A percentile compares a stretch with the other conserved stretches of the same genome.
Conservation (phyloP, 2,888 invertebrate genomes). For the Callyntrura sp. region DNA sequence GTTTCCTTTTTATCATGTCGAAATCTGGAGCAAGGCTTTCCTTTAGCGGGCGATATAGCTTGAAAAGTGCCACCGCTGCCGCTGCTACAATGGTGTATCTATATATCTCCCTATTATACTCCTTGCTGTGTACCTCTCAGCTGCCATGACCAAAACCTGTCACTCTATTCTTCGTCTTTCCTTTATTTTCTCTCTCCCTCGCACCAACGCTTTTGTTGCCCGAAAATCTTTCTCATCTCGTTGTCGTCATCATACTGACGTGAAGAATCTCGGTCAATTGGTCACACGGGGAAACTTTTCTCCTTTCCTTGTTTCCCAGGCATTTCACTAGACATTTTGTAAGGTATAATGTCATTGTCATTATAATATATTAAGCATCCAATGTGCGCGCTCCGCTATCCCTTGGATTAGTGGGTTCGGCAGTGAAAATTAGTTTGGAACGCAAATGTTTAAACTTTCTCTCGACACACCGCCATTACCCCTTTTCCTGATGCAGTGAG, state of each 20-base stretch:
- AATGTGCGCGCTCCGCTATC: not conserved
- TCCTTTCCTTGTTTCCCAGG: not conserved
- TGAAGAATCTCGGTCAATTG: constrained; percentile 70
- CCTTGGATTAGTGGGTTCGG: not conserved
- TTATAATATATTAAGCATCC: constrained; percentile 7
- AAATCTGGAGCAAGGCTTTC: constrained; percentile 5
- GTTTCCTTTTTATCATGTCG: constrained; percentile 24
- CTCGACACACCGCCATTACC: not conserved
- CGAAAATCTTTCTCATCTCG: constrained; percentile 8
- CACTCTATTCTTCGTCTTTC: not conserved
- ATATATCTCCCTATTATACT: not conserved
- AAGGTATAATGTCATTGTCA: constrained; percentile 2
- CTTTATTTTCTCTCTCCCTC: not conserved
- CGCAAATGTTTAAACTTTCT: not conserved
- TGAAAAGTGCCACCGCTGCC: not conserved
- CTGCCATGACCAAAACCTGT: constrained; percentile 13
- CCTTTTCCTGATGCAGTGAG: not conserved
- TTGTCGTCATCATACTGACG: constrained; percentile 22
- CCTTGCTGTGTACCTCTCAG: not conserved
- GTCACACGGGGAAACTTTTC: constrained; percentile 53
- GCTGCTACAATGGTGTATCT: not conserved
- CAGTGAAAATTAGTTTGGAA: constrained; percentile 1
- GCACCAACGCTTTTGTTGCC: not conserved
- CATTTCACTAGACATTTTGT: not conserved
- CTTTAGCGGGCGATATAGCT: not conserved